Evolutionary conservation across 1,140 invertebrate species (phyloP), one percentile per base, ranked within the genome.

Genomic region (Samia ricini): DNA sequence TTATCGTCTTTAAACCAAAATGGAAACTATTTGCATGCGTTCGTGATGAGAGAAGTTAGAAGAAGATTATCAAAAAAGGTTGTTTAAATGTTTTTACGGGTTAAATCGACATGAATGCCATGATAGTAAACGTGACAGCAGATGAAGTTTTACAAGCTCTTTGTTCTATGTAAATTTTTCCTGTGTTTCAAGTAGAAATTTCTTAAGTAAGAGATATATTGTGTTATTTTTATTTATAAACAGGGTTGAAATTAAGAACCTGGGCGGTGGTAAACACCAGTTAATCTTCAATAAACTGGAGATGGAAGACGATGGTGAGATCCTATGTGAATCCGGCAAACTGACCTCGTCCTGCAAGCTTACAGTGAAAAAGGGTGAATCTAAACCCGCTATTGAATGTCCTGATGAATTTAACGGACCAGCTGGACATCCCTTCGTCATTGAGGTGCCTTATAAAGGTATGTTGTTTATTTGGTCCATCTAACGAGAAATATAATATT

Each of bases 401-500:
- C 95, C 95, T 15, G 94, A 96, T 64, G 94, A 94, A 54, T 94
- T 97, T 77, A 94, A 95, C 85, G 96, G 95, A 60, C 96, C 97
- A 42, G 93, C 93, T 72, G 95, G 92, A 82, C 93, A 95, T 71
- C 95, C 96, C 33, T 94, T 98, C 55, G 90, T 95, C 60, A 94
- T 97, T 77, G 94, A 97, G 85, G 95, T 99, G 83, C 98, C 98
- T 78, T 99, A 96, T 90, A 96, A 96, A 93, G 94, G 97, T 98
- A 56, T 48, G 8, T 42, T 19, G 12, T 18, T n/a, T 21, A 12
- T 56, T 12, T 56, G 1, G 23, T 26, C 20, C 2, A 24, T 18
- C 20, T 19, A 5, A n/a, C 2, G 8, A 51, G n/a, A 51, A 51
- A 19, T 18, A n/a, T 51, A 8, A 51, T 8, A 51, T 51, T 18